phyloP scores from a whole-genome alignment of 92 coral and sea anemone species.

The Chrysogorgia sp. region DNA sequence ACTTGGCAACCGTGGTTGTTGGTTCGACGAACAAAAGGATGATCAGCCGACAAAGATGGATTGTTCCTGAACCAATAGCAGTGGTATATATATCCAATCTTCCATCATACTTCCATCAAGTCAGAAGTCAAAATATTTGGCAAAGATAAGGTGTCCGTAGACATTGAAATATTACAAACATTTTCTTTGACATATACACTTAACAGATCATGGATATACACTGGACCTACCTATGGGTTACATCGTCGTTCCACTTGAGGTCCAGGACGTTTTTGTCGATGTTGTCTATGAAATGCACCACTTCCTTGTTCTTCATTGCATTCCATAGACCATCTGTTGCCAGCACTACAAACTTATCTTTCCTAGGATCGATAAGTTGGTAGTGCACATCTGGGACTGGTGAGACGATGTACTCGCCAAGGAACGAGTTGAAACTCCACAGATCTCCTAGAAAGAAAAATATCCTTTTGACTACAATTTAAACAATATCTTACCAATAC shows the following conservation, averaged over 20 bases:
- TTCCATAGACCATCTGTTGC: slow-evolving; percentile 98
- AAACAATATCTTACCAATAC: neutral
- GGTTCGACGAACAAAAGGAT: too few relatives aligned
- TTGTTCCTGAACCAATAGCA: too few relatives aligned
- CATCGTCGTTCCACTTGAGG: slow-evolving; percentile 71
- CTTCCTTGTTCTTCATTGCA: slow-evolving; percentile 86
- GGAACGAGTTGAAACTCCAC: slow-evolving; percentile 90
- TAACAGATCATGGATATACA: too few relatives aligned
- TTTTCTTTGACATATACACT: too few relatives aligned
- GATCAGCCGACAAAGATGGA: too few relatives aligned
- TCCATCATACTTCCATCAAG: too few relatives aligned
- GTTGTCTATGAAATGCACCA: slow-evolving; percentile 81
- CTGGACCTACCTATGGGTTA: slow-evolving; percentile 88
- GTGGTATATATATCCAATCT: too few relatives aligned
- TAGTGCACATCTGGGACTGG: slow-evolving; percentile 93
- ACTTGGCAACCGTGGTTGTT: too few relatives aligned
- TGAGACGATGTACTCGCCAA: slow-evolving; percentile 91
- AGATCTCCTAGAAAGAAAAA: slow-evolving; percentile 70
- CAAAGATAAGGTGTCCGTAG: too few relatives aligned
- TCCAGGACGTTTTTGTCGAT: slow-evolving; percentile 70
- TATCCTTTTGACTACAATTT: too few relatives aligned
- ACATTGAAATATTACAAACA: too few relatives aligned
- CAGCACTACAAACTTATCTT: slow-evolving; percentile 77
- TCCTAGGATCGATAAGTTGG: slow-evolving; percentile 71
- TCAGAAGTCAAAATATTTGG: too few relatives aligned